These are phyloP conservation scores for Xerus rutilus DNA, from an alignment of 2,797 vertebrate species.

Conservation along the genomic window DNA sequence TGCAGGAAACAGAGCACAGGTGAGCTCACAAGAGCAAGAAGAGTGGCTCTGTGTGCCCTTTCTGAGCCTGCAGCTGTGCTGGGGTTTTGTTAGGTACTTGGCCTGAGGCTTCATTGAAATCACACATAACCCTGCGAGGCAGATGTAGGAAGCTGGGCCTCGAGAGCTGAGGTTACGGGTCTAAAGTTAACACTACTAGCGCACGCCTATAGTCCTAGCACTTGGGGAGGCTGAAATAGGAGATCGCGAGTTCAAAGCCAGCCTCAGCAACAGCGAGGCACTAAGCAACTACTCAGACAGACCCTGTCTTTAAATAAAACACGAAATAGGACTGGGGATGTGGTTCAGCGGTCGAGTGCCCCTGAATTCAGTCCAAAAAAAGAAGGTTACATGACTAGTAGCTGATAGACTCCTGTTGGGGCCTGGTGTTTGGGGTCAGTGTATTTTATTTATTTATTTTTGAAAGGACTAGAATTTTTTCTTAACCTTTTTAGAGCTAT, in stretches of 20 bases:
- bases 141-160: background rate
- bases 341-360: too few relatives aligned
- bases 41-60: background rate
- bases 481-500: too few relatives aligned
- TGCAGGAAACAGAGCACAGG: background rate
- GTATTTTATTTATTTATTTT: background rate
- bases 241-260: too few relatives aligned
- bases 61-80: background rate
- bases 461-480: too few relatives aligned
- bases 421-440: constrained; percentile 16
- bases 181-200: background rate
- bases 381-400: background rate
- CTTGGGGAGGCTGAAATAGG: too few relatives aligned
- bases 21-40: background rate
- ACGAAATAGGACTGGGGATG: too few relatives aligned
- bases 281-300: too few relatives aligned
- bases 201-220: too few relatives aligned
- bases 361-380: too few relatives aligned
- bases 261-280: too few relatives aligned
- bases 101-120: background rate
- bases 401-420: background rate
- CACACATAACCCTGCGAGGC: background rate
- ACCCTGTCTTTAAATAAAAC: too few relatives aligned
- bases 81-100: background rate
- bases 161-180: background rate